A percentile compares a stretch with the other conserved stretches of the same genome.
These are phyloP conservation scores for Plutomurus gul DNA, from an alignment of 1,140 invertebrate species.

Conservation along the genomic window DNA sequence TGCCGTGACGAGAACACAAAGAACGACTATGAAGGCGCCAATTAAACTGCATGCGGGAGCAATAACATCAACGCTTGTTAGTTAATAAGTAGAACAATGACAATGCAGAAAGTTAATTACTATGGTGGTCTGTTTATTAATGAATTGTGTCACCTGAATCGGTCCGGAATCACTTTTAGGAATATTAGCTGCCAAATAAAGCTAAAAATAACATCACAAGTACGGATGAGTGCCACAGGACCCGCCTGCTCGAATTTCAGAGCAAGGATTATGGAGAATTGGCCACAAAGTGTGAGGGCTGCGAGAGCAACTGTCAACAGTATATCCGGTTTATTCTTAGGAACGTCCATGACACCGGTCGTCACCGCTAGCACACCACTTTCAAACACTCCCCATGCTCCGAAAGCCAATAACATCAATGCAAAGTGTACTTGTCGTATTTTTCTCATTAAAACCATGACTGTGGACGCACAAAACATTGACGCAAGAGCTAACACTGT, in stretches of 20 bases:
- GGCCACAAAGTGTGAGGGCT: constrained; percentile 12
- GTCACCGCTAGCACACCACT: not conserved
- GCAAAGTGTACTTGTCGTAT: constrained; percentile 42
- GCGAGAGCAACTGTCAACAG: constrained; percentile 20
- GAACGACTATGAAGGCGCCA: constrained; percentile 37
- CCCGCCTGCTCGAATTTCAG: constrained; percentile 46
- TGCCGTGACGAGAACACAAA: constrained; percentile 34
- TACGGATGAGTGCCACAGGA: constrained; percentile 37
- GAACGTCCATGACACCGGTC: constrained; percentile 2
- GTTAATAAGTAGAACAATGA: not conserved
- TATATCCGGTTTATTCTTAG: not conserved
- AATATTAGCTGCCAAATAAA: constrained; percentile 50
- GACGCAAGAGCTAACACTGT: constrained; percentile 9
- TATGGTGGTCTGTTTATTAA: not conserved
- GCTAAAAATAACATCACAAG: constrained; percentile 34
- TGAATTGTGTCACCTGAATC: constrained; percentile 36
- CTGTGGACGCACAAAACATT: constrained; percentile 30
- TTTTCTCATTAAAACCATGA: constrained; percentile 32
- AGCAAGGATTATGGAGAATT: constrained; percentile 31
- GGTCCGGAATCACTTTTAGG: constrained; percentile 37
- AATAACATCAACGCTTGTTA: not conserved
- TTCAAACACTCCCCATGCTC: constrained; percentile 40
- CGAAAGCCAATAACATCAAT: constrained; percentile 17
- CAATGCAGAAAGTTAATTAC: too few species aligned
- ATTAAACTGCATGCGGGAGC: constrained; percentile 29